These are phyloP conservation scores for Scaptodrosophila lebanonensis DNA, from an alignment of 1,140 invertebrate species.

Conservation along the genomic window DNA sequence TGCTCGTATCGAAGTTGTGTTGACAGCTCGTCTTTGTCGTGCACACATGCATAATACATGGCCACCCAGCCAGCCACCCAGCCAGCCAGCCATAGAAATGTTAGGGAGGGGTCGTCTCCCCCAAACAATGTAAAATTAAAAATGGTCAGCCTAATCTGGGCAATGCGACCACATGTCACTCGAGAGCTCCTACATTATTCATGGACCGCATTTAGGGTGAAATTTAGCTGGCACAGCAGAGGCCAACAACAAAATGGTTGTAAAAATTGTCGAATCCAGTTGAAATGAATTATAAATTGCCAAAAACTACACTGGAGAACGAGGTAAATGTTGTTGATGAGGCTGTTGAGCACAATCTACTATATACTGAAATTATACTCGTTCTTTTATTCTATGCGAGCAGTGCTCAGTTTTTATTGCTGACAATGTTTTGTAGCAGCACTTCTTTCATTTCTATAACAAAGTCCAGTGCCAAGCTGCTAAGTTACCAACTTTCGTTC, in stretches of 20 bases:
- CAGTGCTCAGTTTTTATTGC: constrained; percentile 24
- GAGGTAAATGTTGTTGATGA: no score
- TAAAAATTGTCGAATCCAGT: constrained; percentile 25
- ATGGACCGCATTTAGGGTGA: constrained; percentile 20
- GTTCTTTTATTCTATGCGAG: no score
- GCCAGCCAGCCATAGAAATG: not conserved
- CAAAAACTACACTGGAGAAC: not conserved
- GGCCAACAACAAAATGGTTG: constrained; percentile 37
- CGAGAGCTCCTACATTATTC: constrained; percentile 28
- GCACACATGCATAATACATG: constrained; percentile 61
- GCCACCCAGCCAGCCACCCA: not conserved
- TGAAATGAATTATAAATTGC: constrained; percentile 45
- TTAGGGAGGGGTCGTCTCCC: no score
- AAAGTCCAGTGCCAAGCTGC: constrained; percentile 10
- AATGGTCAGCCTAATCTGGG: no score
- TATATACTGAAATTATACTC: no score
- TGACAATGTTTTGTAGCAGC: constrained; percentile 34
- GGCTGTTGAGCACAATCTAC: no score
- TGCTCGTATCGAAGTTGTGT: constrained; percentile 63
- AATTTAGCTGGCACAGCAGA: no score
- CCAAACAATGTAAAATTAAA: no score
- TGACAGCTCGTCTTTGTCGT: constrained; percentile 53
- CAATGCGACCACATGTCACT: no score
- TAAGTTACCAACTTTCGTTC: no score
- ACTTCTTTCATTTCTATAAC: constrained; percentile 33